Evolutionary conservation across 2,113 vertebrate species (phyloP).

Genomic region (Chionodraco myersi): DNA sequence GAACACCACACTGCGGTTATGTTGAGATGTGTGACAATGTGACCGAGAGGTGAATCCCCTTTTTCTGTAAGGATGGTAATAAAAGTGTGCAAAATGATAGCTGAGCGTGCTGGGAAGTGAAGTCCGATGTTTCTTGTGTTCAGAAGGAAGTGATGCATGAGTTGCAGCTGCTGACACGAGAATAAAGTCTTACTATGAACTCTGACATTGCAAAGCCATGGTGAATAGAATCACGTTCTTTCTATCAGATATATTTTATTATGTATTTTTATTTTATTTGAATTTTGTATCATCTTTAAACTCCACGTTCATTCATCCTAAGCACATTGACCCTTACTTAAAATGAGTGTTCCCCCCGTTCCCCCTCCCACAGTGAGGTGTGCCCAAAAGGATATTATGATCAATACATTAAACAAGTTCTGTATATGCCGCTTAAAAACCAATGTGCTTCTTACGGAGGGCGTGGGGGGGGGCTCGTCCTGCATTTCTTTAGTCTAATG

Average conservation of each 20-base stretch:
- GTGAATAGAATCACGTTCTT: neutral
- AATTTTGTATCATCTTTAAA: neutral
- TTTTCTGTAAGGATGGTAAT: neutral
- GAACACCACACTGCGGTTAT: neutral
- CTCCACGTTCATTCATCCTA: neutral
- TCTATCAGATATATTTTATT: neutral
- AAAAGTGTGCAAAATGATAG: slow-evolving; percentile 2
- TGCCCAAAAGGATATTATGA: neutral
- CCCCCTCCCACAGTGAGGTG: too few relatives aligned
- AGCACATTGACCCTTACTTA: neutral
- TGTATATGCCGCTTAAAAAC: too few relatives aligned
- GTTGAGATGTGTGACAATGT: neutral
- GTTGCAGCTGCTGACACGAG: neutral
- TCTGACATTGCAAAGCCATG: neutral
- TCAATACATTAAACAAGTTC: neutral
- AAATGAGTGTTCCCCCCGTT: neutral
- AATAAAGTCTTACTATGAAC: neutral
- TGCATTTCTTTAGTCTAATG: neutral
- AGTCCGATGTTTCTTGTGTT: too few relatives aligned
- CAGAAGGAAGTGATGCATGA: too few relatives aligned
- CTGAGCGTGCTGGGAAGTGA: neutral
- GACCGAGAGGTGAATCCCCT: slow-evolving; percentile 39
- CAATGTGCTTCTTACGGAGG: neutral
- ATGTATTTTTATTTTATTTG: neutral
- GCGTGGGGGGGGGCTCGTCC: neutral